Conservation (phyloP, 2,113 vertebrate genomes). For the Cardinalis cardinalis region DNA sequence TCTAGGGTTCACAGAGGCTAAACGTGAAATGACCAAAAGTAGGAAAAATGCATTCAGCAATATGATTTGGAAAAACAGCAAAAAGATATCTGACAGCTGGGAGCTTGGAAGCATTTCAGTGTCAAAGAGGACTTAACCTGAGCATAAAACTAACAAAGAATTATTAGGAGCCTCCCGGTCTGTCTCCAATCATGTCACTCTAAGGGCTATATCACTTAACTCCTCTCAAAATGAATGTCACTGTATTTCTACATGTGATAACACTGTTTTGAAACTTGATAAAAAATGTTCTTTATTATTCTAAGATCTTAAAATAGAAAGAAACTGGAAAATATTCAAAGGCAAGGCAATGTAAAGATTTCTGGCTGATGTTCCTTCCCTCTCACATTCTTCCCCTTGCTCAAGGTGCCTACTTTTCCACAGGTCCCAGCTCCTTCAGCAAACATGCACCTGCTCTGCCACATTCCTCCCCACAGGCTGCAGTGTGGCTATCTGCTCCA, state of each 20-base stretch:
- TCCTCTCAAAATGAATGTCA: background rate
- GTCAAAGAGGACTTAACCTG: background rate
- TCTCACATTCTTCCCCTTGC: background rate
- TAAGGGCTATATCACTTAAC: background rate
- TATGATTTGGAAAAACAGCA: background rate
- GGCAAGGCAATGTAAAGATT: background rate
- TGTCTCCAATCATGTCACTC: background rate
- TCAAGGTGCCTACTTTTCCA: background rate
- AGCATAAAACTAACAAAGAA: background rate
- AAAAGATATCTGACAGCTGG: background rate
- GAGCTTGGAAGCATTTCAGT: conserved; percentile 7
- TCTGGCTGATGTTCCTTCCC: background rate
- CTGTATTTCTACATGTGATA: background rate
- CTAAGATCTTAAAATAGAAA: background rate
- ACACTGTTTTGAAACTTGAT: background rate
- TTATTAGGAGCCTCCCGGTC: background rate
- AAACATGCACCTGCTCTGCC: background rate
- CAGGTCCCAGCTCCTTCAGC: background rate
- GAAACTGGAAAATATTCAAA: background rate
- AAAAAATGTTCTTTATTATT: background rate
- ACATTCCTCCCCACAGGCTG: background rate
- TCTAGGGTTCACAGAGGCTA: background rate
- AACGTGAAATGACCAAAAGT: background rate
- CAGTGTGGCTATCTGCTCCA: background rate
- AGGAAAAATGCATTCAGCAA: conserved; percentile 5